Evolutionary conservation across 1,140 invertebrate genomes (phyloP), one percentile per base, ranked within the genome.

Genomic region (Bombus breviceps): DNA sequence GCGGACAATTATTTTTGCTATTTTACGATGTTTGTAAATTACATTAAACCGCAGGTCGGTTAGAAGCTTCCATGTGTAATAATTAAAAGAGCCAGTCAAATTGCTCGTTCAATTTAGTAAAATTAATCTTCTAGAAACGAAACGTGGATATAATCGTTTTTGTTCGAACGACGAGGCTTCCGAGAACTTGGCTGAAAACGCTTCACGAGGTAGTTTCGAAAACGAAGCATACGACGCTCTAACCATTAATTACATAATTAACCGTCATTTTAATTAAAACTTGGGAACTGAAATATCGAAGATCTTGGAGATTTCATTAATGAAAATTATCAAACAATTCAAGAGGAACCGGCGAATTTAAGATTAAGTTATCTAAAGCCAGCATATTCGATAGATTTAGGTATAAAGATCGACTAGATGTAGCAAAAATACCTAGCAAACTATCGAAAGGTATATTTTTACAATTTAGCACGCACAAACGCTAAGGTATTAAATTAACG

Each of bases 11-110:
- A 66, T 66, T 76, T 75, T 80, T 34, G n/a, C 59, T 41, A n/a
- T 34, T 41, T 32, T 76, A 32, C 59, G 15, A 39, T 66, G 6
- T 53, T 39, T 37, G 59, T 47, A 22, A 62, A 85, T 81, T n/a
- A 39, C n/a, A 25, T 6, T 75, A 59, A 59, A 81, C 84, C 84
- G 82, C 76, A 71, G 83, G 85, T 83, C 85, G 85, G 81, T 82
- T 69, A 43, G 71, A 81, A 66, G 57, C 73, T 84, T 84, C 62
- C 59, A 34, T 34, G 28, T 13, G 22, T 37, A 47, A 68, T 22
- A 15, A 79, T 37, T 8, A 10, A 53, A 71, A 6, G 43, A 34
- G 32, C 25, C n/a, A n/a, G 59, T 32, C 18, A 25, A 72, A 83
- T 53, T 34, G n/a, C 32, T 43, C 15, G 34, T 25, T 22, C 39